phyloP scores from a whole-genome alignment of 2,888 invertebrate species.

The Drosophila macrothrix region DNA sequence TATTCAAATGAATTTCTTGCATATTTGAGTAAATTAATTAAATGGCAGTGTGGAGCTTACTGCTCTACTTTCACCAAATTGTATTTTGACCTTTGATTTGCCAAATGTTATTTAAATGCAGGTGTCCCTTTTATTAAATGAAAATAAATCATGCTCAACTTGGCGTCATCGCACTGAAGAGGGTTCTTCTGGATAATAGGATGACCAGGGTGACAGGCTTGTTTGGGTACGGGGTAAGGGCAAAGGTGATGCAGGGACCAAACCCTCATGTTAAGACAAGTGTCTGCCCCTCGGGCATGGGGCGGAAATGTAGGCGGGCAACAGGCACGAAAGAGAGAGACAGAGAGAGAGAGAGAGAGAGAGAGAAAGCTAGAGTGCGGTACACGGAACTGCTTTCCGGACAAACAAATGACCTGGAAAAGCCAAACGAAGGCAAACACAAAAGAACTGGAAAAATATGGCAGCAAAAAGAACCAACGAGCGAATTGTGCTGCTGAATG shows the following conservation, averaged over 20 bases:
- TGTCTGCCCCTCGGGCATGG: slow-evolving; percentile 61
- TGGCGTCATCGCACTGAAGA: slow-evolving; percentile 64
- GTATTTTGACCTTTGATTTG: slow-evolving; percentile 7
- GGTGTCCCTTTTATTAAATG: slow-evolving; percentile 54
- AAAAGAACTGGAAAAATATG: slow-evolving; percentile 71
- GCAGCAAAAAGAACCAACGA: slow-evolving; percentile 27
- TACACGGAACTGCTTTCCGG: slow-evolving; percentile 63
- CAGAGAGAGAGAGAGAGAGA: background rate
- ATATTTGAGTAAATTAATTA: background rate
- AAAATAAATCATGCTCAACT: slow-evolving; percentile 72
- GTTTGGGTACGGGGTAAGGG: slow-evolving; percentile 4
- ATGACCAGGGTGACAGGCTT: background rate
- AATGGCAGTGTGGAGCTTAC: background rate
- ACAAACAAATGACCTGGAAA: slow-evolving; percentile 76
- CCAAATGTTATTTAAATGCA: slow-evolving; percentile 35
- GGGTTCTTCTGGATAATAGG: slow-evolving; percentile 38
- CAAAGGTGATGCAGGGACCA: slow-evolving; percentile 15
- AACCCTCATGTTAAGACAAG: slow-evolving; percentile 66
- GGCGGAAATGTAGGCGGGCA: slow-evolving; percentile 22
- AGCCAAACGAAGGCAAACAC: slow-evolving; percentile 74
- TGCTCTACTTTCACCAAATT: background rate
- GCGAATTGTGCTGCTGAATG: slow-evolving; percentile 20
- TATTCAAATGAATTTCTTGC: background rate
- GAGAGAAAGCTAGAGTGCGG: background rate
- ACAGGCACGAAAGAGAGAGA: slow-evolving; percentile 6